phyloP scores from a whole-genome alignment of 2,888 invertebrate species.

The Hoplodrina ambigua region DNA sequence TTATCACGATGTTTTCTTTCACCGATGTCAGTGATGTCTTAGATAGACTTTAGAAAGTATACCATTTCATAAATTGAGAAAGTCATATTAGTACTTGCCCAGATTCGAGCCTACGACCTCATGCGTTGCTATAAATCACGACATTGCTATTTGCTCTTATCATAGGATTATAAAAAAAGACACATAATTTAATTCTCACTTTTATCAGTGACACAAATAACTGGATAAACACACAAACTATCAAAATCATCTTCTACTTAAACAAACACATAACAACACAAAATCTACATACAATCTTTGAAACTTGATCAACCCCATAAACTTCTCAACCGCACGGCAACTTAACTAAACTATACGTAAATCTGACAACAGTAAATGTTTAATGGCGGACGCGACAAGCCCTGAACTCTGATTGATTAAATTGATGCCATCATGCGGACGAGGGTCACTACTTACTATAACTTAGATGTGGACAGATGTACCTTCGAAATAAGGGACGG shows the following conservation, averaged over 20 bases:
- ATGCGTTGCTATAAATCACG: too few species aligned
- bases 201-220: not conserved
- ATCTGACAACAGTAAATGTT: slow-evolving; percentile 38
- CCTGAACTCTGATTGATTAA: slow-evolving; percentile 54
- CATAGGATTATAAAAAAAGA: too few species aligned
- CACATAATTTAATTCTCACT: too few species aligned
- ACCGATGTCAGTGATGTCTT: too few species aligned
- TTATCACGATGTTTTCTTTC: too few species aligned
- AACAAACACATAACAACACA: slow-evolving; percentile 19
- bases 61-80: too few species aligned
- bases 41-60: too few species aligned
- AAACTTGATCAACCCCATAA: slow-evolving; percentile 7
- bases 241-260: not conserved
- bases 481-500: slow-evolving; percentile 19
- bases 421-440: slow-evolving; percentile 49
- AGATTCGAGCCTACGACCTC: too few species aligned
- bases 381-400: slow-evolving; percentile 40
- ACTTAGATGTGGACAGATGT: slow-evolving; percentile 25
- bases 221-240: not conserved
- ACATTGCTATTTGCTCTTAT: too few species aligned
- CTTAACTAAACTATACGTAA: slow-evolving; percentile 15
- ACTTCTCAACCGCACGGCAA: slow-evolving; percentile 26
- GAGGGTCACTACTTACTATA: slow-evolving; percentile 44
- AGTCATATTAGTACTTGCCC: too few species aligned
- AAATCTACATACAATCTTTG: not conserved